phyloP scores from a whole-genome alignment of 2,113 vertebrate species.

The Xenopus tropicalis region UCB_Xtro_10.0 CM004451.2:53589501-53590000 shows the following conservation, averaged over 20 bases:
- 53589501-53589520: conserved; percentile 90
- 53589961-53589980: conserved; percentile 85
- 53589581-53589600: conserved; percentile 94
- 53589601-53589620: conserved; percentile 88
- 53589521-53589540: conserved; percentile 96
- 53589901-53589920: conserved; percentile 96
- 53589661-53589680: conserved; percentile 92
- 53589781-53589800: conserved; percentile 90
- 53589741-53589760: conserved; percentile 90
- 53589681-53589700: conserved; percentile 94
- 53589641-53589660: conserved; percentile 97
- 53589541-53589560: conserved; percentile 96
- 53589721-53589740: conserved; percentile 86
- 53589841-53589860: conserved; percentile 92
- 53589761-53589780: conserved; percentile 96
- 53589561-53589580: conserved; percentile 92
- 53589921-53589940: conserved; percentile 95
- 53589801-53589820: conserved; percentile 88
- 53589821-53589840: conserved; percentile 94
- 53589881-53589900: conserved; percentile 95
- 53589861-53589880: conserved; percentile 94
- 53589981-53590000: conserved; percentile 94
- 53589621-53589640: conserved; percentile 93
- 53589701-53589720: conserved; percentile 95
- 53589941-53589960: conserved; percentile 89